Conservation (phyloP, 1,140 invertebrate species). For the Drosophila subobscura region DNA sequence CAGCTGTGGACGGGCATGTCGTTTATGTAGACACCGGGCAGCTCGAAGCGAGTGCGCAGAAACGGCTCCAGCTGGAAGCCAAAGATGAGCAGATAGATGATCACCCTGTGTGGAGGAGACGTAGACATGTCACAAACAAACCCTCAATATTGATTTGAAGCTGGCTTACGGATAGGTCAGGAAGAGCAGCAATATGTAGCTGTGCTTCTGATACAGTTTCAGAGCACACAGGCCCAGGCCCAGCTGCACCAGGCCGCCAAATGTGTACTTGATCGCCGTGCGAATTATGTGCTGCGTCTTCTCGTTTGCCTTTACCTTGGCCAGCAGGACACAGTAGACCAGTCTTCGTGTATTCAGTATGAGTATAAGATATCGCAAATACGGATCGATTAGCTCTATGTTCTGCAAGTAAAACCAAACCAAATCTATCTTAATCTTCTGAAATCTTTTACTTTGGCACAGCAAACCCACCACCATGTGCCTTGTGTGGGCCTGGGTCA, state of each 20-base stretch:
- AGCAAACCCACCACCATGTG: slow-evolving; percentile 91
- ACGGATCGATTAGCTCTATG: slow-evolving; percentile 96
- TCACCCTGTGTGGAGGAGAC: slow-evolving; percentile 76
- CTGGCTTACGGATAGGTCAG: slow-evolving; percentile 94
- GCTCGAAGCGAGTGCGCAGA: slow-evolving; percentile 86
- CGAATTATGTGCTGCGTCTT: slow-evolving; percentile 38
- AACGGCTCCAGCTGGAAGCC: slow-evolving; percentile 89
- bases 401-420: slow-evolving; percentile 89
- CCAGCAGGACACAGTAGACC: slow-evolving; percentile 85
- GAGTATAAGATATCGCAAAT: slow-evolving; percentile 92
- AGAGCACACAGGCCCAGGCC: slow-evolving; percentile 86
- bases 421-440: not conserved
- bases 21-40: slow-evolving; percentile 80
- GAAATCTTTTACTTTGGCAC: not conserved
- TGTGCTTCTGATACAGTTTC: slow-evolving; percentile 58
- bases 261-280: slow-evolving; percentile 59
- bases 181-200: slow-evolving; percentile 70
- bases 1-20: slow-evolving; percentile 88
- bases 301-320: slow-evolving; percentile 35
- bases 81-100: slow-evolving; percentile 94
- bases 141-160: not conserved
- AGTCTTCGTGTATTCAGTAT: slow-evolving; percentile 91
- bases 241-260: slow-evolving; percentile 58
- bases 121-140: not conserved
- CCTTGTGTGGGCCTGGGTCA: slow-evolving; percentile 94